Conservation (phyloP, 2,888 invertebrate species). For the Caenorhabditis becei region DNA sequence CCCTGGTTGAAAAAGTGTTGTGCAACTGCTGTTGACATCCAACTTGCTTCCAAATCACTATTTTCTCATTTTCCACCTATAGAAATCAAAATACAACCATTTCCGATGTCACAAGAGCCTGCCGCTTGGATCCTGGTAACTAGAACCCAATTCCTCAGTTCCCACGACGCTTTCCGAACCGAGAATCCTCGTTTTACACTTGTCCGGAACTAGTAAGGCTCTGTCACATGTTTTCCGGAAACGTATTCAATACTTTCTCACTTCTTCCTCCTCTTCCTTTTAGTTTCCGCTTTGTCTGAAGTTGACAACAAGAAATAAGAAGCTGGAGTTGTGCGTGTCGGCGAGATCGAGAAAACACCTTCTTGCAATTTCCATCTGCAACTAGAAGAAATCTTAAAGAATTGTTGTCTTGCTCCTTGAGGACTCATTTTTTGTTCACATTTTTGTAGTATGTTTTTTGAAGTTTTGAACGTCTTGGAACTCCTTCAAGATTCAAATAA, state of each 20-base stretch:
- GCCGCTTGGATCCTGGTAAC: neutral
- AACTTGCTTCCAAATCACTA: no score
- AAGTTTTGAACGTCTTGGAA: no score
- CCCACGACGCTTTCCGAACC: conserved; percentile 25
- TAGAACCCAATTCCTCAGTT: conserved; percentile 1
- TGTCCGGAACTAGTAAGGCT: conserved; percentile 7
- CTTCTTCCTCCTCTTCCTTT: conserved; percentile 13
- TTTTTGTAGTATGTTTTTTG: neutral
- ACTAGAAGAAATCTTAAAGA: neutral
- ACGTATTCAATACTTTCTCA: conserved; percentile 24
- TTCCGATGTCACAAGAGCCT: conserved; percentile 7
- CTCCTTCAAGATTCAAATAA: no score
- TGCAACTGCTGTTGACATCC: neutral
- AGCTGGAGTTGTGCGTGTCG: conserved; percentile 9
- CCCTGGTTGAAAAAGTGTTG: neutral
- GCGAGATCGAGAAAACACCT: conserved; percentile 23
- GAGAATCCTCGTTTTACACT: conserved; percentile 34
- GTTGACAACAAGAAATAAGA: conserved; percentile 11
- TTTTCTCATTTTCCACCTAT: neutral
- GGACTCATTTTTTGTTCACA: neutral
- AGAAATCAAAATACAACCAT: neutral
- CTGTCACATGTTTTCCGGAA: conserved; percentile 34
- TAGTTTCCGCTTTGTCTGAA: conserved; percentile 25
- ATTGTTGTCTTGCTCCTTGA: conserved; percentile 3
- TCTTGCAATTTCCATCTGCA: conserved; percentile 5